A percentile compares a stretch with the other conserved stretches of the same genome.
Evolutionary conservation across 2,888 invertebrate species (phyloP).

Genomic region (Melinopterus prodromus): DNA sequence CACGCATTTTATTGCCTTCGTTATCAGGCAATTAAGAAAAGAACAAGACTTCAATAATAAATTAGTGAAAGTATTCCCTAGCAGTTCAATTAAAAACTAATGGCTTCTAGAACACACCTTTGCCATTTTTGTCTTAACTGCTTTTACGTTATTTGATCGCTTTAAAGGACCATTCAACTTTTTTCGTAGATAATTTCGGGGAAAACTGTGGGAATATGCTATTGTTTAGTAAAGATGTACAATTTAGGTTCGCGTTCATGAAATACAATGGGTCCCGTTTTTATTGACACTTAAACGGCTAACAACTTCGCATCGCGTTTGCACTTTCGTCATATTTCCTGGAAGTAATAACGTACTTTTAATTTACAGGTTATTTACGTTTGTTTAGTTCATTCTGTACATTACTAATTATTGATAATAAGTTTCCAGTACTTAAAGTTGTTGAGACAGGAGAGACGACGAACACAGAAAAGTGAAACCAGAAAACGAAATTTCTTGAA

Average conservation of each 20-base stretch:
- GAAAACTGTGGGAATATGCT: neutral
- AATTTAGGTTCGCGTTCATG: neutral
- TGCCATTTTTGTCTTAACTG: neutral
- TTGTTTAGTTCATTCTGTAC: neutral
- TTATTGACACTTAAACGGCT: neutral
- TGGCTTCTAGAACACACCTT: neutral
- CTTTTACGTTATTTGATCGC: neutral
- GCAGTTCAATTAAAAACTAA: neutral
- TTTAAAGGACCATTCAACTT: neutral
- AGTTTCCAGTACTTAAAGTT: no score
- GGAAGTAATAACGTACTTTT: neutral
- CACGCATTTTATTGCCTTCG: neutral
- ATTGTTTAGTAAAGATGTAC: neutral
- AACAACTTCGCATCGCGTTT: neutral
- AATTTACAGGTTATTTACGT: neutral
- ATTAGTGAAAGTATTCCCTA: neutral
- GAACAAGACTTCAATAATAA: neutral
- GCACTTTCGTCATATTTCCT: neutral
- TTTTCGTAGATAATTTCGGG: neutral
- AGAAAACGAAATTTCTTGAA: no score
- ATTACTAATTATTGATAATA: no score
- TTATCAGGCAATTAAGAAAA: neutral
- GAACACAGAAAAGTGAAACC: no score
- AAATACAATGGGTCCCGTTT: neutral
- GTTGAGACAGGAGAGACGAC: no score